Evolutionary conservation across 2,113 vertebrate species (phyloP).

Genomic region (Martes martes): DNA sequence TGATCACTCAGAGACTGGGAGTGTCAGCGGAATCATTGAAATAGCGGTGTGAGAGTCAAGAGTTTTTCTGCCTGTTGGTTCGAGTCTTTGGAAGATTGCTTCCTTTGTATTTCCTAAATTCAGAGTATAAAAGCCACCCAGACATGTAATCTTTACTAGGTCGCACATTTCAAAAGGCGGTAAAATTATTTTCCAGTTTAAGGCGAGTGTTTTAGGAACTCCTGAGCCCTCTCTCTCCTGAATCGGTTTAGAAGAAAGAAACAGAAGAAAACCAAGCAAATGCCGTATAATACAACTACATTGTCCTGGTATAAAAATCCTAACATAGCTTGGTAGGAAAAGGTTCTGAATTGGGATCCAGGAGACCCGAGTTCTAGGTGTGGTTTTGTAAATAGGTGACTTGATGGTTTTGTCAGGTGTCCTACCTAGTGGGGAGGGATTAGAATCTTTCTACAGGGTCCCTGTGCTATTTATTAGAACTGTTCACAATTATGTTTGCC

Average conservation of each 20-base stretch:
- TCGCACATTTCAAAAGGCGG: conserved; percentile 28
- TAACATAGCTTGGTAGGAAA: not conserved
- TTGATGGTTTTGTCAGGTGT: not conserved
- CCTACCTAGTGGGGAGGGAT: not conserved
- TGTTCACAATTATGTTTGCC: not conserved
- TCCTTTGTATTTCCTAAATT: not conserved
- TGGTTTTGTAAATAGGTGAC: not conserved
- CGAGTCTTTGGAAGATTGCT: conserved; percentile 17
- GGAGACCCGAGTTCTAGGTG: not conserved
- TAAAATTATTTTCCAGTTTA: conserved; percentile 39
- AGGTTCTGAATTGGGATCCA: not conserved
- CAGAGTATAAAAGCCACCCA: not conserved
- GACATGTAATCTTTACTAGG: conserved; percentile 9
- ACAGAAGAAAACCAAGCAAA: not conserved
- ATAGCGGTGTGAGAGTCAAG: conserved; percentile 23
- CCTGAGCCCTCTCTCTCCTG: not conserved
- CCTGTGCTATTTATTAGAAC: not conserved
- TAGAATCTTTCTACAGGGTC: not conserved
- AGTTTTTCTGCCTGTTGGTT: conserved; percentile 13
- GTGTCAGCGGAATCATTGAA: conserved; percentile 62
- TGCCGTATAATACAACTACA: not conserved
- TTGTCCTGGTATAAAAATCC: not conserved
- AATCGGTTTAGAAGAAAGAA: not conserved
- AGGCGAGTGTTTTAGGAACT: conserved; percentile 29
- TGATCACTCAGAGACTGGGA: conserved; percentile 53